These are phyloP conservation scores for Centrocercus urophasianus DNA, from an alignment of 2,113 vertebrate species.

Conservation along the genomic window DNA sequence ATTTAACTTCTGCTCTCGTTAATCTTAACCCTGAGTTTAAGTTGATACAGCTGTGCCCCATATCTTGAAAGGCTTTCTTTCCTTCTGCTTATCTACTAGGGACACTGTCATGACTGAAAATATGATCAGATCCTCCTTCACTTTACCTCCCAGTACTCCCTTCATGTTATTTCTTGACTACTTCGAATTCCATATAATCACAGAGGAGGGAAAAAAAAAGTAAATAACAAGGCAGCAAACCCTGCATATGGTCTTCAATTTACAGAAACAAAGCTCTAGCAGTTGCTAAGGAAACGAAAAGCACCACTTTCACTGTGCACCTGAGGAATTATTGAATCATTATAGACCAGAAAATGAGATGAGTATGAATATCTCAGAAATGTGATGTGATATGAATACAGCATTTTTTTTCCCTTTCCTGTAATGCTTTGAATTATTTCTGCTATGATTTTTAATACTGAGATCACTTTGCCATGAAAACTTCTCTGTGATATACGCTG, in stretches of 20 bases:
- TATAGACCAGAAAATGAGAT: not conserved
- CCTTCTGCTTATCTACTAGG: not conserved
- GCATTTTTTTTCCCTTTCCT: not conserved
- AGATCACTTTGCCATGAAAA: not conserved
- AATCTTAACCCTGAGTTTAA: not conserved
- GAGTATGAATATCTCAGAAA: not conserved
- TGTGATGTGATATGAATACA: not conserved
- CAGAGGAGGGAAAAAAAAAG: not conserved
- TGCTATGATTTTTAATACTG: not conserved
- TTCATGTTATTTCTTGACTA: not conserved
- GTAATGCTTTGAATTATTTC: not conserved
- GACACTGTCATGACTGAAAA: not conserved
- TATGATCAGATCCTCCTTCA: not conserved
- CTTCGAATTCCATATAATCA: not conserved
- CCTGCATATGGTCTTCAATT: not conserved
- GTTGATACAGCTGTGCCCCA: not conserved
- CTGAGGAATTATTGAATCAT: not conserved
- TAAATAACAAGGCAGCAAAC: not conserved
- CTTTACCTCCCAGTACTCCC: not conserved
- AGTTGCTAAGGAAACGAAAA: constrained; percentile 44
- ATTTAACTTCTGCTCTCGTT: not conserved
- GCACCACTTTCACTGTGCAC: not conserved
- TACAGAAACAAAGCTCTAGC: not conserved
- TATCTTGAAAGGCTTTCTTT: not conserved
- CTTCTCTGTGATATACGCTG: not conserved